Percentiles rank a stretch among this genome's conserved stretches.
Evolutionary conservation across 2,797 vertebrate genomes (phyloP).

Genomic region (Anguilla anguilla): DNA sequence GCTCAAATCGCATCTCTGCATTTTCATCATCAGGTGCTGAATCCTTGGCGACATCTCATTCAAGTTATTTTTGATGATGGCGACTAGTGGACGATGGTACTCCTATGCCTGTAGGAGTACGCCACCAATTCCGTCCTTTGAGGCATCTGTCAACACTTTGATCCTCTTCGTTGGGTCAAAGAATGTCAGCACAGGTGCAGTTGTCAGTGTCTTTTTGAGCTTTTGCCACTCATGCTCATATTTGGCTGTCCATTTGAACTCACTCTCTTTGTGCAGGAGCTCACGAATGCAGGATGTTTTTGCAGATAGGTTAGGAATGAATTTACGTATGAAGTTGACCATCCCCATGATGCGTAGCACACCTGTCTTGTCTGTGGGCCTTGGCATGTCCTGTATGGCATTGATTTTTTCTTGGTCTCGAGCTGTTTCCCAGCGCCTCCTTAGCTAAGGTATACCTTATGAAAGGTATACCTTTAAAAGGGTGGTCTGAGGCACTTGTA

Average conservation of each 20-base stretch:
- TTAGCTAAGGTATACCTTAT: too few species aligned
- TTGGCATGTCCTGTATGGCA: constrained; percentile 31
- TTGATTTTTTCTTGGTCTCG: constrained; percentile 36
- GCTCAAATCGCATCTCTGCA: not conserved
- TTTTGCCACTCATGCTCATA: constrained; percentile 41
- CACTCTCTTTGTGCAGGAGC: not conserved
- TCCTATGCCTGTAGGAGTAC: constrained; percentile 28
- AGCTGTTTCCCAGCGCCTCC: too few species aligned
- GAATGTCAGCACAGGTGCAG: constrained; percentile 27
- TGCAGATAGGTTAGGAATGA: constrained; percentile 39
- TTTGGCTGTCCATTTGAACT: constrained; percentile 23
- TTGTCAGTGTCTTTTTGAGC: constrained; percentile 15
- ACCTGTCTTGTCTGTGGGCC: constrained; percentile 30
- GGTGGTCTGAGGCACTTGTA: too few species aligned
- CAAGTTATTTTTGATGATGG: constrained; percentile 36
- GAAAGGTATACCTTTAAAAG: too few species aligned
- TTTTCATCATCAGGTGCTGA: constrained; percentile 30
- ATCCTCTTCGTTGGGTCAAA: constrained; percentile 28
- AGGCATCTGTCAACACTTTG: constrained; percentile 37
- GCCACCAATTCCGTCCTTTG: constrained; percentile 30
- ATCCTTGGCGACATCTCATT: constrained; percentile 31
- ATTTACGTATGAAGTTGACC: constrained; percentile 42
- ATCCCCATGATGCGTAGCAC: constrained; percentile 27
- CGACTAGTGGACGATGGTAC: constrained; percentile 23
- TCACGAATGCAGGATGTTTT: constrained; percentile 32